Conservation (phyloP, 2,888 invertebrate genomes). For the Spialia ferax region DNA sequence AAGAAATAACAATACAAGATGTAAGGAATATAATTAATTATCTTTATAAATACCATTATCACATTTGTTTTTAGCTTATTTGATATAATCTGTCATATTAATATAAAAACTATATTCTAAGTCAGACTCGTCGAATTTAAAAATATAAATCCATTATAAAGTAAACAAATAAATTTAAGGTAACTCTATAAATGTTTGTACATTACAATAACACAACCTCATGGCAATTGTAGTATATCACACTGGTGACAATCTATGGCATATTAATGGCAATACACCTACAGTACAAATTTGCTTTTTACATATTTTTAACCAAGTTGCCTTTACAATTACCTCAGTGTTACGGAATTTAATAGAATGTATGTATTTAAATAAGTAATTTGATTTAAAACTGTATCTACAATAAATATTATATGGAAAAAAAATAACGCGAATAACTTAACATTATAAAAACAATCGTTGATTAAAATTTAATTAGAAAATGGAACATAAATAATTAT, state of each 20-base stretch:
- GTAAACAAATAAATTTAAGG: slow-evolving; percentile 73
- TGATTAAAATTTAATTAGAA: slow-evolving; percentile 24
- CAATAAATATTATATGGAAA: slow-evolving; percentile 5
- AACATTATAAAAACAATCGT: slow-evolving; percentile 14
- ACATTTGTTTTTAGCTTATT: slow-evolving; percentile 75
- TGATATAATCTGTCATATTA: slow-evolving; percentile 72
- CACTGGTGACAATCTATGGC: slow-evolving; percentile 64
- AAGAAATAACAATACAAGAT: slow-evolving; percentile 40
- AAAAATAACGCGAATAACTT: slow-evolving; percentile 21
- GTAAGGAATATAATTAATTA: slow-evolving; percentile 40
- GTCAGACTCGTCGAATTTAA: slow-evolving; percentile 81
- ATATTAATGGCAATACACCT: slow-evolving; percentile 60
- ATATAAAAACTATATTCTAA: slow-evolving; percentile 70
- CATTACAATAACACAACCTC: slow-evolving; percentile 79
- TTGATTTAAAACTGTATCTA: background rate
- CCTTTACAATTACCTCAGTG: slow-evolving; percentile 14
- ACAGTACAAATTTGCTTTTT: slow-evolving; percentile 40
- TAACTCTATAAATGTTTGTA: slow-evolving; percentile 80
- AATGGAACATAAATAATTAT: slow-evolving; percentile 40
- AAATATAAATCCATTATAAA: slow-evolving; percentile 78
- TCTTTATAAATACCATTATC: slow-evolving; percentile 76
- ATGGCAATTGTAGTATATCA: slow-evolving; percentile 72
- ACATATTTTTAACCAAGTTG: slow-evolving; percentile 15
- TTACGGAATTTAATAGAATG: background rate
- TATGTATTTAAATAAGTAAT: background rate